These are phyloP conservation scores for Sycophaga agraensis DNA, from an alignment of 1,140 invertebrate species.

Conservation along the genomic window DNA sequence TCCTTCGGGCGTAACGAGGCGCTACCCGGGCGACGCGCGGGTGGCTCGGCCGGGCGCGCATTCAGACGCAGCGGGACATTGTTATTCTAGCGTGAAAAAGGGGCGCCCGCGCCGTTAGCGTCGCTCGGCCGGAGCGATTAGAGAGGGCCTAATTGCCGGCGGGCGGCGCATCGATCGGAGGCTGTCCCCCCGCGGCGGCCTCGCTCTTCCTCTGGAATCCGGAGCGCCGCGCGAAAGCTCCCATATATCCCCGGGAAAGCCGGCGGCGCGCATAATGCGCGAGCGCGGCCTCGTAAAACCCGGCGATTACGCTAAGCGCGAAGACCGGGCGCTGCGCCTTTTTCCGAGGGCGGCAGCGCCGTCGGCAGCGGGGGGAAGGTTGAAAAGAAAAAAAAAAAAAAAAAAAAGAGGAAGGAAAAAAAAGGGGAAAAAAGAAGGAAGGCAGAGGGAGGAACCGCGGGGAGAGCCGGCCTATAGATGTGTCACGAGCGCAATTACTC, in stretches of 20 bases:
- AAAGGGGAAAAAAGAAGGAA: too few relatives aligned
- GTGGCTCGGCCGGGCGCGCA: slow-evolving; percentile 16
- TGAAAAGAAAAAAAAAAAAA: not conserved
- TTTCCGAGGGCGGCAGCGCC: not conserved
- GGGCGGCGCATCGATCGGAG: not conserved
- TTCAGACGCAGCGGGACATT: slow-evolving; percentile 28
- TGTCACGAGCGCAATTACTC: not conserved
- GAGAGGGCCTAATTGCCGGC: not conserved
- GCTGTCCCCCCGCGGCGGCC: too few relatives aligned
- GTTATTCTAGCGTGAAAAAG: slow-evolving; percentile 46
- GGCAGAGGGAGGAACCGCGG: not conserved
- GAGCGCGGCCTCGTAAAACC: slow-evolving; percentile 6
- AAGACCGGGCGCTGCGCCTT: not conserved
- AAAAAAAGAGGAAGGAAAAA: too few relatives aligned
- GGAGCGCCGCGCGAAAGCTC: not conserved
- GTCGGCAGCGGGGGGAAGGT: too few relatives aligned
- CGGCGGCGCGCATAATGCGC: too few relatives aligned
- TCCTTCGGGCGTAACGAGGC: too few relatives aligned
- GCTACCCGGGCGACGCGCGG: too few relatives aligned
- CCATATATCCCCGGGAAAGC: too few relatives aligned
- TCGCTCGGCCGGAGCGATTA: slow-evolving; percentile 41
- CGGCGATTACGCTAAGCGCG: not conserved
- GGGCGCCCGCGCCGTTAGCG: slow-evolving; percentile 38
- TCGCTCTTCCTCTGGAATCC: too few relatives aligned
- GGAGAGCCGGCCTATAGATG: not conserved